Evolutionary conservation across 2,888 invertebrate species (phyloP).

Genomic region (Synanthedon vespiformis): DNA sequence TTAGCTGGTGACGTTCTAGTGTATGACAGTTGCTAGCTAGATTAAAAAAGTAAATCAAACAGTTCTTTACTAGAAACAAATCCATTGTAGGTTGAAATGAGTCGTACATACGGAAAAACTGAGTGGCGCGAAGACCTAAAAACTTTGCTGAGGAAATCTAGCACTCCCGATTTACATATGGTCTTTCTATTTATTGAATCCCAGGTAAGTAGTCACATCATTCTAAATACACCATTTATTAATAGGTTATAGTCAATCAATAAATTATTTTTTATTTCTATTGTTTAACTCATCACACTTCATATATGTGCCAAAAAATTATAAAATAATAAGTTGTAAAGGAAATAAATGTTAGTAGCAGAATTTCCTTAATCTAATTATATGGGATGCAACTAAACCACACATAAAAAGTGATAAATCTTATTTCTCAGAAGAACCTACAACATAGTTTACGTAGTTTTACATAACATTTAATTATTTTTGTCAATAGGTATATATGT

Average conservation of each 20-base stretch:
- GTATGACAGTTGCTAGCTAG: background rate
- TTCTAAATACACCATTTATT: background rate
- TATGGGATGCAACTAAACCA: too few species aligned
- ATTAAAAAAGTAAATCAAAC: background rate
- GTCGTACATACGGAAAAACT: constrained; percentile 81
- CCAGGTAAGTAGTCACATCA: constrained; percentile 68
- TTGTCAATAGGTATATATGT: too few species aligned
- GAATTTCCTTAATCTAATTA: too few species aligned
- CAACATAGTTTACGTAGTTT: too few species aligned
- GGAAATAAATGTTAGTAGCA: too few species aligned
- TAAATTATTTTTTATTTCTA: background rate
- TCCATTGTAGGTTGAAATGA: constrained; percentile 83
- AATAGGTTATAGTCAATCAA: too few species aligned
- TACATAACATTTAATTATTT: too few species aligned
- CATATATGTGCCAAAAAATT: too few species aligned
- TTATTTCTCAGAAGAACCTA: too few species aligned
- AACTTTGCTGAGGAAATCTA: constrained; percentile 80
- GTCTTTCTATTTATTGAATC: constrained; percentile 93
- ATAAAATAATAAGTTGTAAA: background rate
- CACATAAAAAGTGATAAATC: too few species aligned
- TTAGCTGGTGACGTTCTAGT: background rate
- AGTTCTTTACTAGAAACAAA: background rate
- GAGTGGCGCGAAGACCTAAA: constrained; percentile 97
- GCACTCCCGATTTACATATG: constrained; percentile 86
- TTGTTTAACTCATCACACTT: too few species aligned